phyloP scores from a whole-genome alignment of 2,888 invertebrate genomes.

The Sabatieria punctata region DNA sequence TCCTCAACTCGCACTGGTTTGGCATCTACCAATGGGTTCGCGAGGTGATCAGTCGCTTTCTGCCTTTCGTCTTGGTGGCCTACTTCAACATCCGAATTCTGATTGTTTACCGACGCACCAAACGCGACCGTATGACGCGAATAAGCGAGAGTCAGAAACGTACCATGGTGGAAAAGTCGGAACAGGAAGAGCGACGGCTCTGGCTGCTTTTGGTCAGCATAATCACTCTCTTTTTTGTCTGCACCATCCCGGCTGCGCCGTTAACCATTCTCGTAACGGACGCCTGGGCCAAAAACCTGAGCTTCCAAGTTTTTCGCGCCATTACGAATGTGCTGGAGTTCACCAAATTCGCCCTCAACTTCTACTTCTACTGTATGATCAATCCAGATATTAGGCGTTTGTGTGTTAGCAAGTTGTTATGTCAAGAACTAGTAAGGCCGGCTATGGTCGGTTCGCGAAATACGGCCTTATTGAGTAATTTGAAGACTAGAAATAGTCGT shows the following conservation, averaged over 20 bases:
- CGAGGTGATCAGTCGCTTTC: conserved; percentile 34
- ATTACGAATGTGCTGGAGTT: conserved; percentile 38
- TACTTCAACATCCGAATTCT: conserved; percentile 38
- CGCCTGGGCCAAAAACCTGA: conserved; percentile 19
- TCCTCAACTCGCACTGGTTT: neutral
- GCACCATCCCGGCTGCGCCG: conserved; percentile 38
- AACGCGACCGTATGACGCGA: conserved; percentile 29
- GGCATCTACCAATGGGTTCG: conserved; percentile 14
- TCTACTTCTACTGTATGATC: conserved; percentile 37
- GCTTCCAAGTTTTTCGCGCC: conserved; percentile 36
- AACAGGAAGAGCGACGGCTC: conserved; percentile 37
- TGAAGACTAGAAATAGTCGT: no score
- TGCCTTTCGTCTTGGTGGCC: conserved; percentile 37
- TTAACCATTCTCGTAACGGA: conserved; percentile 36
- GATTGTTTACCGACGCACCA: conserved; percentile 35
- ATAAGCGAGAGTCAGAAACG: conserved; percentile 18
- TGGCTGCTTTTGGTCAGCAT: conserved; percentile 37
- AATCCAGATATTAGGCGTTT: conserved; percentile 33
- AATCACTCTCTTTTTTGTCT: conserved; percentile 38
- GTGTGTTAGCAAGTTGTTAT: conserved; percentile 11
- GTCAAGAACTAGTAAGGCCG: neutral
- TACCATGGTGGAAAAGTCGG: conserved; percentile 18
- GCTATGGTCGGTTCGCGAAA: no score
- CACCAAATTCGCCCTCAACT: conserved; percentile 40
- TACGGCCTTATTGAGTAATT: no score